Percentiles rank a stretch among this genome's conserved stretches.
Evolutionary conservation across 2,888 invertebrate genomes (phyloP).

Genomic region (Masnerella sp.): DNA sequence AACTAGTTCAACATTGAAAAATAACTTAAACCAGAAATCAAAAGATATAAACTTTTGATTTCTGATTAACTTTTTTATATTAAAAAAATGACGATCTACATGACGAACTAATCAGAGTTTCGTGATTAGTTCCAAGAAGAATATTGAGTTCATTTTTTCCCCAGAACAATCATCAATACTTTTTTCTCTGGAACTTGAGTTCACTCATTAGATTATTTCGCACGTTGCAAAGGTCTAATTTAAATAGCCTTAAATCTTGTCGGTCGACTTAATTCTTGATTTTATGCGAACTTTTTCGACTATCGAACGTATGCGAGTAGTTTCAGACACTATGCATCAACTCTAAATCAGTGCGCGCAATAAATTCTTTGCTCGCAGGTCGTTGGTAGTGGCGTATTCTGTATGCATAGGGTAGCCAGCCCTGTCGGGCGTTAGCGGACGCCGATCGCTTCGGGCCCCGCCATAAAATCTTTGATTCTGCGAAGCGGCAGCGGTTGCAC

Average conservation of each 20-base stretch:
- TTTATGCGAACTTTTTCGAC: constrained; percentile 35
- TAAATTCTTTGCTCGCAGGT: constrained; percentile 71
- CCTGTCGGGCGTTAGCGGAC: constrained; percentile 67
- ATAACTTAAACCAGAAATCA: too few species aligned
- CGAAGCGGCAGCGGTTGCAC: constrained; percentile 61
- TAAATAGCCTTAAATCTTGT: constrained; percentile 29
- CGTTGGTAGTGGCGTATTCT: constrained; percentile 74
- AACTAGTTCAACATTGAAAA: too few species aligned
- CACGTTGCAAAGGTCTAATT: too few species aligned
- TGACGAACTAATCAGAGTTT: too few species aligned
- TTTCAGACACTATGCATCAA: constrained; percentile 48
- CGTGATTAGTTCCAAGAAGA: too few species aligned
- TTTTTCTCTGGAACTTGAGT: too few species aligned
- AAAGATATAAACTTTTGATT: too few species aligned
- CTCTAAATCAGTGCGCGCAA: constrained; percentile 74
- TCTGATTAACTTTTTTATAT: too few species aligned
- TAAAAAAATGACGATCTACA: too few species aligned
- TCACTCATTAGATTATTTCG: too few species aligned
- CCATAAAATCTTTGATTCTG: constrained; percentile 68
- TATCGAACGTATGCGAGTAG: constrained; percentile 16
- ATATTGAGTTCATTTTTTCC: too few species aligned
- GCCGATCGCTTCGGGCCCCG: constrained; percentile 68
- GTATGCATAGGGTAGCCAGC: constrained; percentile 76
- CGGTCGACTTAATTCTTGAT: constrained; percentile 26
- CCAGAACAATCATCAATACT: too few species aligned